Base-by-base conservation (phyloP, 2,113 vertebrate genomes). In the Chroicocephalus ridibundus region DNA sequence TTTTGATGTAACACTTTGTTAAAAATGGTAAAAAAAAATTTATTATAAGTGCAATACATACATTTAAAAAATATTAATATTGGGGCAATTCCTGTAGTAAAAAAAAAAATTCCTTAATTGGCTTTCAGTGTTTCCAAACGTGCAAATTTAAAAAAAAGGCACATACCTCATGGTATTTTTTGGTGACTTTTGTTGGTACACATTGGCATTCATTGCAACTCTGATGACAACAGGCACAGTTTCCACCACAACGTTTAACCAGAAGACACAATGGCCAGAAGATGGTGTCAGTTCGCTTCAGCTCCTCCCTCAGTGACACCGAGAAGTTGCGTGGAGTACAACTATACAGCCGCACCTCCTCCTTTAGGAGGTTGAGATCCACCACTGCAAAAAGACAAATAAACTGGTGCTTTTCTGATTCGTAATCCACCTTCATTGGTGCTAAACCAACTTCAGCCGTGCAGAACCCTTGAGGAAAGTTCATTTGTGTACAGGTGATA, bases 251-350 rank as follows among this genome's bases (percentile, higher is more conserved):
- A 31, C 99, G 99, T 81, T 99, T 99, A 75, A 99, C 99, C 98
- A 99, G 98, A 75, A 99, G 98, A 89, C 99, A 99, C 94, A 98
- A 98, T 6, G 99, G 99, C 99, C 99, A 99, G 98, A 99, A 99
- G 97, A 99, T 99, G 95, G 98, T 99, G 70, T 99, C 99, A 3
- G 99, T 99, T 91, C 99, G 98, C 97, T 98, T 99, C 47, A 99
- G 97, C 97, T 99, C 99, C 97, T 99, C 99, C 42, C 99, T 97
- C 93, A 99, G 94, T 6, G 99, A 99, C 69, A 99, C 99, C 0
- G 99, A 99, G 97, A 99, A 99, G 98, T 99, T 99, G 27, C 99
- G 99, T 5, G 99, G 99, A 1, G 99, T 99, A 96, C 99, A 99
- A 76, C 99, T 99, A 92, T 99, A 99, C 7, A 99, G 97, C 40